These are phyloP conservation scores for Thryonomys swinderianus DNA, from an alignment of 2,113 vertebrate genomes.

Conservation along the genomic window DNA sequence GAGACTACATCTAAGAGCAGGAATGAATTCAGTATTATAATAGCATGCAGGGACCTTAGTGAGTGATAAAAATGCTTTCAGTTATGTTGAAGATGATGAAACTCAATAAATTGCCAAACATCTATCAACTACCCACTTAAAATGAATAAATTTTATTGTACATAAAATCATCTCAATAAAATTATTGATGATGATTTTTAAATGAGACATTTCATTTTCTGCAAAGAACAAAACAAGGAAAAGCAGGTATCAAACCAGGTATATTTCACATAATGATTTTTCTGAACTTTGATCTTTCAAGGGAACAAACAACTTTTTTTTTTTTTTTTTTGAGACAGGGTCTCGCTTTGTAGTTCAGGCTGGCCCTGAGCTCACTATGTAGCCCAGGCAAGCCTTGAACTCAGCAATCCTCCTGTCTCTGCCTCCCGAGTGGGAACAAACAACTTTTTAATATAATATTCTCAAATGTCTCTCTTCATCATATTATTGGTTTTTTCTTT, in stretches of 20 bases:
- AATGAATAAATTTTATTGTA: too few relatives aligned
- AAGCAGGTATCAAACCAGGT: neutral
- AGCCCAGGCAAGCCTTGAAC: too few relatives aligned
- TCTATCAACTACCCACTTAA: neutral
- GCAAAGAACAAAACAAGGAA: neutral
- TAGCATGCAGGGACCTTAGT: neutral
- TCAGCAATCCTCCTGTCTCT: too few relatives aligned
- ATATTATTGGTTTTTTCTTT: neutral
- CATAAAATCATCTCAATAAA: neutral
- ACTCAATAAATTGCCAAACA: slow-evolving; percentile 1
- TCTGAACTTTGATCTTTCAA: neutral
- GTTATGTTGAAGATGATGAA: slow-evolving; percentile 1
- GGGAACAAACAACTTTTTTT: too few relatives aligned
- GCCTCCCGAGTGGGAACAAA: too few relatives aligned
- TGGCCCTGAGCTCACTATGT: too few relatives aligned
- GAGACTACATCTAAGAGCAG: neutral
- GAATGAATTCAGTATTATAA: neutral
- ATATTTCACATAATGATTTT: neutral
- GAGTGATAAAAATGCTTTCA: neutral
- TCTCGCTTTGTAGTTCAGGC: too few relatives aligned
- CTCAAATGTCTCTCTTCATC: neutral
- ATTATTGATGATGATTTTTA: neutral
- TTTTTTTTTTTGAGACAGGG: too few relatives aligned
- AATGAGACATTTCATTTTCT: neutral
- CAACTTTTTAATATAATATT: neutral